Percentiles rank a stretch among this genome's conserved stretches.
phyloP scores from a whole-genome alignment of 2,888 invertebrate genomes.

The Drosophila atroscutellata region DNA sequence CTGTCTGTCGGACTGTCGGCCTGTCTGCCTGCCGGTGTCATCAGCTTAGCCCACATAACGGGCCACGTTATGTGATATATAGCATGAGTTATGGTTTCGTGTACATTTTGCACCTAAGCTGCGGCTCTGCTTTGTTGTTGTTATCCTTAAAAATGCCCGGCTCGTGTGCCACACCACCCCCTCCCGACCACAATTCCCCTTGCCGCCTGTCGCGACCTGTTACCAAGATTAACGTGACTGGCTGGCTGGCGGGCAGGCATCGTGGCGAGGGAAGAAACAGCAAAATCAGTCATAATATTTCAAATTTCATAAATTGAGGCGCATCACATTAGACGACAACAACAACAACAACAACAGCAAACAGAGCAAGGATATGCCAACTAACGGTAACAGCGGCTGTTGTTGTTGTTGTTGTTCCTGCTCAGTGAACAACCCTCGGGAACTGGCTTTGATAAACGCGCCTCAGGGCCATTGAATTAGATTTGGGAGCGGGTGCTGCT shows the following conservation, averaged over 20 bases:
- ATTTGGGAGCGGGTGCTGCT: constrained; percentile 28
- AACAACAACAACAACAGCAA: constrained; percentile 15
- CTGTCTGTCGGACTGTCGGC: not conserved
- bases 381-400: constrained; percentile 51
- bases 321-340: constrained; percentile 70
- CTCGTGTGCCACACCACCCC: constrained; percentile 36
- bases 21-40: constrained; percentile 29
- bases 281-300: constrained; percentile 81
- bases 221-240: constrained; percentile 66
- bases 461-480: constrained; percentile 52
- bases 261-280: constrained; percentile 28
- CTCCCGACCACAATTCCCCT: not conserved
- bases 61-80: constrained; percentile 64
- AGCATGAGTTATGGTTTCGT: constrained; percentile 34
- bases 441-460: constrained; percentile 74
- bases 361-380: constrained; percentile 31
- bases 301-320: constrained; percentile 82
- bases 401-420: constrained; percentile 19
- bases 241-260: constrained; percentile 12
- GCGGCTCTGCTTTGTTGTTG: constrained; percentile 51
- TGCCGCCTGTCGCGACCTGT: constrained; percentile 60
- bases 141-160: constrained; percentile 46
- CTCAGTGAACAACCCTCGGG: constrained; percentile 62
- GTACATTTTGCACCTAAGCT: constrained; percentile 67
- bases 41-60: constrained; percentile 62